Conservation (phyloP, 1,140 invertebrate genomes). For the Drosophila orosa region DNA sequence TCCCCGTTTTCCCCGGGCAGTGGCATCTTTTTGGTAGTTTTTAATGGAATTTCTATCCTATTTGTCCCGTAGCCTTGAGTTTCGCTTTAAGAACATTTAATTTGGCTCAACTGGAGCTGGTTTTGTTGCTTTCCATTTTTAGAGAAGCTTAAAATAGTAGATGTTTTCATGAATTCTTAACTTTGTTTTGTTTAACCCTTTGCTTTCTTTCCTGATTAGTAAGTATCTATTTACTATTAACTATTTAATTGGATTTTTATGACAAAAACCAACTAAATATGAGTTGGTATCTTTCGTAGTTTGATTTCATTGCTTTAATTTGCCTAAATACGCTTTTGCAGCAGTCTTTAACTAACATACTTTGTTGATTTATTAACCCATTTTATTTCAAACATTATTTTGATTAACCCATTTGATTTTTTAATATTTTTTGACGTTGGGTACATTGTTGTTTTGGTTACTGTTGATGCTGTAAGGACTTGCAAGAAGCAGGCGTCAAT, state of each 20-base stretch:
- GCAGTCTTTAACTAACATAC: constrained; percentile 50
- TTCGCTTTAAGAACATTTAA: constrained; percentile 23
- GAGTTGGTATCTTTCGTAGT: not conserved
- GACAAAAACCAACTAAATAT: too few relatives aligned
- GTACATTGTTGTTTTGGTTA: constrained; percentile 46
- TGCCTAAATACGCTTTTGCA: constrained; percentile 52
- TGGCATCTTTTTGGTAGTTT: constrained; percentile 34
- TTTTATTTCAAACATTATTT: constrained; percentile 16
- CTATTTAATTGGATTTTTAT: too few relatives aligned
- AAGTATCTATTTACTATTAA: too few relatives aligned
- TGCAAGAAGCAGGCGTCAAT: constrained; percentile 94
- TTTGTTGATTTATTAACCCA: constrained; percentile 45
- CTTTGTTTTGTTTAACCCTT: constrained; percentile 9
- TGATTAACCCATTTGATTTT: constrained; percentile 42
- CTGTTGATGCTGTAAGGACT: constrained; percentile 87
- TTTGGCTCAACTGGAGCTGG: constrained; percentile 21
- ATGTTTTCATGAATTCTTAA: constrained; percentile 23
- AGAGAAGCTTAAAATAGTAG: constrained; percentile 53
- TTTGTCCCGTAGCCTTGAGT: constrained; percentile 27
- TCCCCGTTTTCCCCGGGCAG: constrained; percentile 21
- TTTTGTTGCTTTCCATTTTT: constrained; percentile 42
- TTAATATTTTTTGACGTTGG: constrained; percentile 51
- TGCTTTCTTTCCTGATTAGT: constrained; percentile 1
- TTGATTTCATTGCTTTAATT: constrained; percentile 21
- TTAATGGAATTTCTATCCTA: constrained; percentile 49